Percentiles rank a stretch among this genome's conserved stretches.
phyloP scores from a whole-genome alignment of 2,888 invertebrate species.

The Epistrophella euchroma region DNA sequence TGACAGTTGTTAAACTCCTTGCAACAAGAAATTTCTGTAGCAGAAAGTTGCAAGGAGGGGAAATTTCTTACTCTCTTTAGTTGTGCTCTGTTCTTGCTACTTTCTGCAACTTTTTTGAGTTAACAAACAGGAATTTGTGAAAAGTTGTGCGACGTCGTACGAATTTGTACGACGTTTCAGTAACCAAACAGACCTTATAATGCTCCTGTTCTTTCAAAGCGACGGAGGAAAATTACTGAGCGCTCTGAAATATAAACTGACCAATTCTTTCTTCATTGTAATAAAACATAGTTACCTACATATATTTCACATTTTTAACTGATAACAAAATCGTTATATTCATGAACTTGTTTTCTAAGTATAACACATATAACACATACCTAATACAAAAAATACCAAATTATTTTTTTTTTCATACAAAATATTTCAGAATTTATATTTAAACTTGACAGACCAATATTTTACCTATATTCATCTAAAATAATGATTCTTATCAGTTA shows the following conservation, averaged over 20 bases:
- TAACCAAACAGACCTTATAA: no score
- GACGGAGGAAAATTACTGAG: no score
- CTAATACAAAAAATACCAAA: background rate
- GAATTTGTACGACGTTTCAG: no score
- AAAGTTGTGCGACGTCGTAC: no score
- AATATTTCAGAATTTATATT: background rate
- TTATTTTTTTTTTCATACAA: background rate
- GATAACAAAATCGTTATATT: background rate
- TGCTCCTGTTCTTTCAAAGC: no score
- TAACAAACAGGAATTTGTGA: no score
- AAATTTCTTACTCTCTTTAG: no score
- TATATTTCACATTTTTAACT: background rate
- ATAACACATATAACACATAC: background rate
- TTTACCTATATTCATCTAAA: constrained; percentile 3
- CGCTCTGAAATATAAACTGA: background rate
- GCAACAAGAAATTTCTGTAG: no score
- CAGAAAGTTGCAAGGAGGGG: no score
- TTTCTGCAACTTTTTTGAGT: no score
- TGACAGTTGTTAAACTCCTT: no score
- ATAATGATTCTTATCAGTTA: constrained; percentile 15
- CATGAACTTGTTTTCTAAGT: background rate
- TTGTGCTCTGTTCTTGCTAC: no score
- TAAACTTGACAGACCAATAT: background rate
- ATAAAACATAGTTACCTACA: background rate
- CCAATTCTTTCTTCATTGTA: background rate